Evolutionary conservation across 92 coral and sea anemone species (phyloP).

Genomic region (Paramuricea clavata): DNA sequence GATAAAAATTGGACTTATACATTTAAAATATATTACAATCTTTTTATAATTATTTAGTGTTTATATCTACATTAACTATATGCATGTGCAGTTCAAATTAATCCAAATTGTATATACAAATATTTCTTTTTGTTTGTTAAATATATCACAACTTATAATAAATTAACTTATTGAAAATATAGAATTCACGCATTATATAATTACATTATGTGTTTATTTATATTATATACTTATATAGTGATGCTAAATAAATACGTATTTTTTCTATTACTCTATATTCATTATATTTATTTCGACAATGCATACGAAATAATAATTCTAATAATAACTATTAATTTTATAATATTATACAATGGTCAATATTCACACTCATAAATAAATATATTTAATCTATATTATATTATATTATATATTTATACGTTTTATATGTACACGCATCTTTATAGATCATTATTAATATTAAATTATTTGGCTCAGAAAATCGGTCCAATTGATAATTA

Average conservation of each 20-base stretch:
- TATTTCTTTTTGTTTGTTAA: too few relatives aligned
- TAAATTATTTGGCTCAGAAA: not conserved
- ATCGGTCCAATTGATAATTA: not conserved
- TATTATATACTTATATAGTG: too few relatives aligned
- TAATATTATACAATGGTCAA: too few relatives aligned
- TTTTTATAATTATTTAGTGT: not conserved
- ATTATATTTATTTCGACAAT: too few relatives aligned
- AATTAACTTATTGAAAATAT: too few relatives aligned
- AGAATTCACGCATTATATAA: too few relatives aligned
- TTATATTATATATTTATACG: not conserved
- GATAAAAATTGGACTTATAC: slow-evolving; percentile 9
- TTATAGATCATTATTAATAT: not conserved
- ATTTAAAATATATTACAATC: slow-evolving; percentile 8
- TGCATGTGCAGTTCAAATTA: not conserved
- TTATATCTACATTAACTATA: not conserved
- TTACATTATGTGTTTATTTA: too few relatives aligned
- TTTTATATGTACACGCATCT: not conserved
- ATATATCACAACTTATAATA: too few relatives aligned
- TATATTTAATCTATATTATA: not conserved
- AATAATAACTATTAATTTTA: not conserved
- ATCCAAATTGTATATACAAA: not conserved
- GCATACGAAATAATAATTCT: too few relatives aligned
- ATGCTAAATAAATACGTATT: too few relatives aligned
- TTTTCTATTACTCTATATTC: too few relatives aligned
- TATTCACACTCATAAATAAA: not conserved